These are phyloP conservation scores for Dasypogon diadema DNA, from an alignment of 2,888 invertebrate genomes.

Conservation along the genomic window DNA sequence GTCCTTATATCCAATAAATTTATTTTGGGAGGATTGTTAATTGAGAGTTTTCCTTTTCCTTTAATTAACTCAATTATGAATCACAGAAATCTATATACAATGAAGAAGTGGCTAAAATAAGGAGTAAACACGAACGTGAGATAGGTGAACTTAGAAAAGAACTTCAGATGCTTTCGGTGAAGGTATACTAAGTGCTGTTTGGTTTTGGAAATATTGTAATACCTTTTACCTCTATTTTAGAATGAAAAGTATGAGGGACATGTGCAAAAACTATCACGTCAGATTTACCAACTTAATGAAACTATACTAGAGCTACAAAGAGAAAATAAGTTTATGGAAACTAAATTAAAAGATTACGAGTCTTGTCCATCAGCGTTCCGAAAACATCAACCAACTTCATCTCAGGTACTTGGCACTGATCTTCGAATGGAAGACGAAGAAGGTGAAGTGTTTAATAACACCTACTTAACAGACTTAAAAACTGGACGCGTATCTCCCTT, in stretches of 20 bases:
- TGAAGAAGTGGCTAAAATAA: slow-evolving; percentile 66
- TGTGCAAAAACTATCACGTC: slow-evolving; percentile 63
- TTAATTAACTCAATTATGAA: not conserved
- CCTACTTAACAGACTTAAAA: slow-evolving; percentile 78
- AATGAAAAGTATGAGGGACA: slow-evolving; percentile 65
- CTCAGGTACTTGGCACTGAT: slow-evolving; percentile 61
- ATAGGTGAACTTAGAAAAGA: slow-evolving; percentile 59
- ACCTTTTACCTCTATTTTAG: slow-evolving; percentile 57
- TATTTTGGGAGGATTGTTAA: slow-evolving; percentile 26
- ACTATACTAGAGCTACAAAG: slow-evolving; percentile 65
- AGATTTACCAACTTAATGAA: slow-evolving; percentile 66
- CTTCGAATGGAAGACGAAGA: slow-evolving; percentile 87
- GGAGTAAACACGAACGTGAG: slow-evolving; percentile 66
- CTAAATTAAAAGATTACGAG: slow-evolving; percentile 63
- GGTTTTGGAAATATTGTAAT: too few species aligned
- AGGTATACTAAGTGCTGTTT: slow-evolving; percentile 52
- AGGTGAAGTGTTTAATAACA: slow-evolving; percentile 86
- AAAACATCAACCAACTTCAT: slow-evolving; percentile 26
- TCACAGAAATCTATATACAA: slow-evolving; percentile 65
- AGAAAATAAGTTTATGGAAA: slow-evolving; percentile 64
- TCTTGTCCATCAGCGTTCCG: slow-evolving; percentile 29
- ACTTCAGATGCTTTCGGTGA: slow-evolving; percentile 58
- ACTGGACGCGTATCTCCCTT: slow-evolving; percentile 69
- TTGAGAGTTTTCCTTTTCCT: slow-evolving; percentile 39
- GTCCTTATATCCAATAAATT: slow-evolving; percentile 44